Conservation (phyloP, 2,797 vertebrate species). For the Sternotherus odoratus region DNA sequence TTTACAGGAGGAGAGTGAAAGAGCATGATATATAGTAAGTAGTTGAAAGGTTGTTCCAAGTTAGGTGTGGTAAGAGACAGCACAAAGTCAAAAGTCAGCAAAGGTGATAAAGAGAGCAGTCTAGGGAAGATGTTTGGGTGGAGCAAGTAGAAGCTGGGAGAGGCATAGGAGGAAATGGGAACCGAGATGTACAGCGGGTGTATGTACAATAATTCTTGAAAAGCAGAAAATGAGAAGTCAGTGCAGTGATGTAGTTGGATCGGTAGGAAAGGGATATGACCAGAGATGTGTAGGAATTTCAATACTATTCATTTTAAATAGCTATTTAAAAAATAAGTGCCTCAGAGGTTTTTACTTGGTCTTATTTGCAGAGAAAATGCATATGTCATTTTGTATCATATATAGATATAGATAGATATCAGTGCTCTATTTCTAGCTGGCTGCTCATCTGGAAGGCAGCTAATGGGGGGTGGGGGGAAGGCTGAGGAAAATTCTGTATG, state of each 20-base stretch:
- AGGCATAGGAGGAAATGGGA: background rate
- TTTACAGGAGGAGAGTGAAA: background rate
- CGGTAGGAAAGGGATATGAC: background rate
- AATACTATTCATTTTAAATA: background rate
- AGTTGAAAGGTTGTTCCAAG: background rate
- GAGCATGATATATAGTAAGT: background rate
- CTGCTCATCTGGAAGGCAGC: background rate
- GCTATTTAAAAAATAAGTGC: background rate
- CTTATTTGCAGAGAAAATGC: background rate
- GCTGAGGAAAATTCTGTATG: background rate
- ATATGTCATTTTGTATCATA: background rate
- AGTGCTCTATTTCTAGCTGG: background rate
- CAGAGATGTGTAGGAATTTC: background rate
- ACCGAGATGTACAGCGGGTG: background rate
- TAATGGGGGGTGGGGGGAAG: background rate
- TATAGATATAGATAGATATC: background rate
- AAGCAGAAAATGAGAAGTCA: background rate
- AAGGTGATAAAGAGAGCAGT: background rate
- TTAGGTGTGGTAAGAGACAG: background rate
- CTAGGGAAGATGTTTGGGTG: background rate
- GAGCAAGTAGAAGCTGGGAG: background rate
- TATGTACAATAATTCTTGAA: background rate
- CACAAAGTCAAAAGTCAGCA: background rate
- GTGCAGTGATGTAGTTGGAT: background rate
- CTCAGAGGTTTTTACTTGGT: background rate